These are phyloP conservation scores for Hyla sarda DNA, from an alignment of 2,113 vertebrate genomes.

Conservation along the genomic window DNA sequence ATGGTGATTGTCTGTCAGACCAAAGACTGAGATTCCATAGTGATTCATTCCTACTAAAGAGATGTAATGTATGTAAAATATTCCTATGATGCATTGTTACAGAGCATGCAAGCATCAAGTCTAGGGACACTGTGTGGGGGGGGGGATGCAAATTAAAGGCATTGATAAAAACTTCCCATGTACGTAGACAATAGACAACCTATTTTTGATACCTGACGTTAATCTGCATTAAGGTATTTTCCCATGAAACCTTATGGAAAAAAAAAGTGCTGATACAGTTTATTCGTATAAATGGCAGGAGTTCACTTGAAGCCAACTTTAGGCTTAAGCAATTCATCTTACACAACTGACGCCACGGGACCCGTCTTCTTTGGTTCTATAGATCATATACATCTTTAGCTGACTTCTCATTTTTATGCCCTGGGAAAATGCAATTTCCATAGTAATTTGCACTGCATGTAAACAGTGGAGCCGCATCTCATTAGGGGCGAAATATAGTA, in stretches of 20 bases:
- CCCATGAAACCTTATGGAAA: too few species aligned
- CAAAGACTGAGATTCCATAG: not conserved
- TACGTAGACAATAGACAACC: not conserved
- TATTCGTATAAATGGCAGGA: not conserved
- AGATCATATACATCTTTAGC: slow-evolving; percentile 47
- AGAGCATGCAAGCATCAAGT: slow-evolving; percentile 7
- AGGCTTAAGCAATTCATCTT: not conserved
- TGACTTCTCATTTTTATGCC: slow-evolving; percentile 54
- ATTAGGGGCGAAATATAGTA: slow-evolving; percentile 53
- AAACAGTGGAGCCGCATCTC: slow-evolving; percentile 57
- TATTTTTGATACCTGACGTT: slow-evolving; percentile 12
- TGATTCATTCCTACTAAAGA: slow-evolving; percentile 55
- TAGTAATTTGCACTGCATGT: slow-evolving; percentile 60
- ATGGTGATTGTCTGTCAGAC: slow-evolving; percentile 41
- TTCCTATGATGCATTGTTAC: slow-evolving; percentile 11
- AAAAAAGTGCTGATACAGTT: slow-evolving; percentile 48
- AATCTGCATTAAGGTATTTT: slow-evolving; percentile 31
- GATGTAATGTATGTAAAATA: slow-evolving; percentile 51
- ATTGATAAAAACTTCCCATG: not conserved
- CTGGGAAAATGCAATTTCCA: slow-evolving; percentile 61
- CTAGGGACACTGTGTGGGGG: not conserved
- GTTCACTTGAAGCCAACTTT: slow-evolving; percentile 26
- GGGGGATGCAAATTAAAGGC: too few species aligned
- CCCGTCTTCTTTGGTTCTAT: not conserved
- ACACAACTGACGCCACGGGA: not conserved